phyloP scores from a whole-genome alignment of 1,140 invertebrate genomes.

The Drosophila jambulina region DNA sequence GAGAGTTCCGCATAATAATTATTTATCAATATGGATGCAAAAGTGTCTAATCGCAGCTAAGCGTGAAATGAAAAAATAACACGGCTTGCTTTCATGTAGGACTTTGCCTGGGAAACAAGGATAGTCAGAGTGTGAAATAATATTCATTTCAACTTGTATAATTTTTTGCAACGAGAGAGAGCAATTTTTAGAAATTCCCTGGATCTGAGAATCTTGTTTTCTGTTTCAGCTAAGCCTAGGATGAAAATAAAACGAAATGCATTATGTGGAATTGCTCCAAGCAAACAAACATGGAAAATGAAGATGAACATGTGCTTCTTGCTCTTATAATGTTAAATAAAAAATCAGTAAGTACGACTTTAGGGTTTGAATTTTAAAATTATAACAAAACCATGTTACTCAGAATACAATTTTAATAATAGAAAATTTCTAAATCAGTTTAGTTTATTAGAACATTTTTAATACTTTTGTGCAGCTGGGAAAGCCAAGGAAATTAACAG shows the following conservation, averaged over 20 bases:
- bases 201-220: not conserved
- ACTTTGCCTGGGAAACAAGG: too few species aligned
- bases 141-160: not conserved
- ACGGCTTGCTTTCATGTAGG: not conserved
- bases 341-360: not conserved
- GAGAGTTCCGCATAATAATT: conserved; percentile 45
- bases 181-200: not conserved
- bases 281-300: not conserved
- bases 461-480: not conserved
- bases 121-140: not conserved
- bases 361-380: not conserved
- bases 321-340: not conserved
- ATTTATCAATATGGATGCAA: conserved; percentile 63
- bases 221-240: not conserved
- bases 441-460: too few species aligned
- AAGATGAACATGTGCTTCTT: not conserved
- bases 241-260: too few species aligned
- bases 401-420: not conserved
- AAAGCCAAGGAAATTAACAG: too few species aligned
- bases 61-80: conserved; percentile 65
- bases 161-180: not conserved
- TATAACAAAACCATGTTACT: not conserved
- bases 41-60: conserved; percentile 1
- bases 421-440: not conserved
- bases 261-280: not conserved